These are phyloP conservation scores for Oscheius myriophilus DNA, from an alignment of 2,888 invertebrate species.

Conservation along the genomic window DNA sequence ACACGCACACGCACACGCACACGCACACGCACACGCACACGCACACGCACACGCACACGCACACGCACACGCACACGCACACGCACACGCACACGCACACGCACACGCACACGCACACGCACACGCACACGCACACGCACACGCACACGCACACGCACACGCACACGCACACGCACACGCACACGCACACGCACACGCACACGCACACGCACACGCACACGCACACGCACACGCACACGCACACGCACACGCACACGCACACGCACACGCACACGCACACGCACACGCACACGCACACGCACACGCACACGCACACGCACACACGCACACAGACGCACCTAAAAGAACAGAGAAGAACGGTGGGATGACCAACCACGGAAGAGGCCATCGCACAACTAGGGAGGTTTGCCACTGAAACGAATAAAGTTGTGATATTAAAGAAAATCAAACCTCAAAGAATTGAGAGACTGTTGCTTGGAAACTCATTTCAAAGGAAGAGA, in stretches of 20 bases:
- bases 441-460: slow-evolving; percentile 60
- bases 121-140: too few species aligned
- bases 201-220: too few species aligned
- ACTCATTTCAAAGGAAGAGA: slow-evolving; percentile 45
- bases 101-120: background rate
- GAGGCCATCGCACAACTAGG: slow-evolving; percentile 64
- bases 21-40: background rate
- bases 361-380: slow-evolving; percentile 65
- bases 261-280: too few species aligned
- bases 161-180: background rate
- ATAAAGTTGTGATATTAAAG: background rate
- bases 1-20: too few species aligned
- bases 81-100: background rate
- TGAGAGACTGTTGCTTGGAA: slow-evolving; percentile 64
- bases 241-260: background rate
- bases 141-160: too few species aligned
- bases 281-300: too few species aligned
- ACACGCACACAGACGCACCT: too few species aligned
- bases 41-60: too few species aligned
- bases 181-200: too few species aligned
- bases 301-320: background rate
- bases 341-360: slow-evolving; percentile 52
- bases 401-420: slow-evolving; percentile 62
- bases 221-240: too few species aligned
- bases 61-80: too few species aligned